A percentile compares a stretch with the other conserved stretches of the same genome.
phyloP scores from a whole-genome alignment of 2,797 vertebrate genomes.

The Botia almorhae region DNA sequence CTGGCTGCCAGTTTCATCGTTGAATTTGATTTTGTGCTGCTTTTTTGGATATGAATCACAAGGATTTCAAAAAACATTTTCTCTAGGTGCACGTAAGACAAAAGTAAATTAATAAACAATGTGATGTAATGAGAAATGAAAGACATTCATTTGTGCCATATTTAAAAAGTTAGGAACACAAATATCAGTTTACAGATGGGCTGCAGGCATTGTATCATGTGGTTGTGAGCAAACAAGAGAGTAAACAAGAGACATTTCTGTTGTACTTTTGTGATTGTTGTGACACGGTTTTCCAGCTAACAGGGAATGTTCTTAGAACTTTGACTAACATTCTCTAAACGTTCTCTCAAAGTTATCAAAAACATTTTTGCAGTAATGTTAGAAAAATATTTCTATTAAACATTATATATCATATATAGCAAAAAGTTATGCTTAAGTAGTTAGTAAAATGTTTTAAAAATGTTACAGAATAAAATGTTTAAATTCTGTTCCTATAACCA shows the following conservation, averaged over 20 bases:
- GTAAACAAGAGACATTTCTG: background rate
- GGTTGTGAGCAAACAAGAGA: no score
- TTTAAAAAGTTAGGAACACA: constrained; percentile 2
- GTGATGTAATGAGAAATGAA: background rate
- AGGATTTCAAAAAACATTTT: constrained; percentile 1
- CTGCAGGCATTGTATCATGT: background rate
- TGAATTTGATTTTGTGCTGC: background rate
- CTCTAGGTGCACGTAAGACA: constrained; percentile 21
- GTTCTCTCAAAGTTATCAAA: no score
- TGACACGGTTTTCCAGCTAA: no score
- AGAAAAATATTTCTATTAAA: no score
- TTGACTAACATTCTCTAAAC: no score
- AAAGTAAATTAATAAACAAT: background rate
- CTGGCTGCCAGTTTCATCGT: background rate
- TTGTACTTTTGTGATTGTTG: background rate
- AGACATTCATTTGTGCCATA: background rate
- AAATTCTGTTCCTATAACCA: no score
- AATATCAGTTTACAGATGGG: background rate
- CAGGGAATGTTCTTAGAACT: no score
- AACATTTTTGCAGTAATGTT: no score
- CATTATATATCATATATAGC: no score
- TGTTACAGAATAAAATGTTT: no score
- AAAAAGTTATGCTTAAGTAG: no score
- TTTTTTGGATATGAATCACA: constrained; percentile 6
- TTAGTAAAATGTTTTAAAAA: no score